Percentiles rank a stretch among this genome's conserved stretches.
phyloP scores from a whole-genome alignment of 2,888 invertebrate species.

The Gibbula magus region DNA sequence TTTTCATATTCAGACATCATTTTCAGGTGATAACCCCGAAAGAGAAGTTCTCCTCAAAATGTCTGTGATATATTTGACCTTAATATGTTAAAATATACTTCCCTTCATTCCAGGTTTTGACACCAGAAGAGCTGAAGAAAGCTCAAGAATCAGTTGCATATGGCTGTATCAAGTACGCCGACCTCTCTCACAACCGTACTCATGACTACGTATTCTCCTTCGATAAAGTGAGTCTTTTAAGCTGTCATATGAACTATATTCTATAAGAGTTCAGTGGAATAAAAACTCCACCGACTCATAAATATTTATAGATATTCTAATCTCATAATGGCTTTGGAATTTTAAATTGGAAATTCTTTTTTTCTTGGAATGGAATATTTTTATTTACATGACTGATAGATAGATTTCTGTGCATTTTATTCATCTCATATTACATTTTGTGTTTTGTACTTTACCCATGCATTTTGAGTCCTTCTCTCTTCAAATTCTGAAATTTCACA shows the following conservation, averaged over 20 bases:
- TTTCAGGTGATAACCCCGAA: no score
- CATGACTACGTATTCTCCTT: conserved; percentile 98
- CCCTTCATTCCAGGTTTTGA: conserved; percentile 79
- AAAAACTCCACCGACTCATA: not conserved
- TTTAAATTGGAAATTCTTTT: not conserved
- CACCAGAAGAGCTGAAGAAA: conserved; percentile 85
- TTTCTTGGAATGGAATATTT: no score
- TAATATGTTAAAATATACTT: not conserved
- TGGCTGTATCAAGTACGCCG: conserved; percentile 98
- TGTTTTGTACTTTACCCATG: no score
- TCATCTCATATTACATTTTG: no score
- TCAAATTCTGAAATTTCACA: no score
- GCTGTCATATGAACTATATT: not conserved
- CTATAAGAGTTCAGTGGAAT: not conserved
- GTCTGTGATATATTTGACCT: not conserved
- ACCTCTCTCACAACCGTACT: conserved; percentile 92
- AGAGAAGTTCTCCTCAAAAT: no score
- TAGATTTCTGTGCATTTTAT: no score
- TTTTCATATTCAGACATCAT: no score
- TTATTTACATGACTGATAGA: no score
- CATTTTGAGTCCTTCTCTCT: no score
- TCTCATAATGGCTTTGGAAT: not conserved
- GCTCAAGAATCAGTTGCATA: conserved; percentile 96
- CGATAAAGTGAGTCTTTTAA: conserved; percentile 81
- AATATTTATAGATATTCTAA: no score